These are phyloP conservation scores for Sericinus montela DNA, from an alignment of 2,888 invertebrate species.

Conservation along the genomic window DNA sequence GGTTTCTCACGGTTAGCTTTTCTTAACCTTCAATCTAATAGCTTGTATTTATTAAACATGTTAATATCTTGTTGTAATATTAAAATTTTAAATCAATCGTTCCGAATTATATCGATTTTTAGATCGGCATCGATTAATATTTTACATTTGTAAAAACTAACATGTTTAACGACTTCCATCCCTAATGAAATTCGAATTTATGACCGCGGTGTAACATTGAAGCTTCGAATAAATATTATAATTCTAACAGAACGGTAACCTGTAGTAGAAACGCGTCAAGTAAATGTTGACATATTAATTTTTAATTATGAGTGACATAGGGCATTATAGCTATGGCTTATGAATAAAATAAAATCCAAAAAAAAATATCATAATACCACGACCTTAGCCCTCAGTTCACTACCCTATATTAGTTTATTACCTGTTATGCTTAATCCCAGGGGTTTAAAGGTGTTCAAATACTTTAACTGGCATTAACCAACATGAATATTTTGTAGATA, in stretches of 20 bases:
- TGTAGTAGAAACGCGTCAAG: slow-evolving; percentile 11
- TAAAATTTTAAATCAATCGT: slow-evolving; percentile 8
- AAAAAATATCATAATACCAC: slow-evolving; percentile 49
- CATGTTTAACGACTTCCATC: slow-evolving; percentile 24
- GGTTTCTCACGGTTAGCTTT: not conserved
- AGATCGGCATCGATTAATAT: slow-evolving; percentile 10
- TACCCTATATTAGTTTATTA: slow-evolving; percentile 25
- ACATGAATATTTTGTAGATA: slow-evolving; percentile 40
- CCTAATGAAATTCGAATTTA: slow-evolving; percentile 25
- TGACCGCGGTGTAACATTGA: slow-evolving; percentile 16
- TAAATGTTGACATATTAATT: slow-evolving; percentile 38
- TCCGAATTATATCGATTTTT: slow-evolving; percentile 16
- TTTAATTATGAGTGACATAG: slow-evolving; percentile 54
- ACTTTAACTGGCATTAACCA: slow-evolving; percentile 10
- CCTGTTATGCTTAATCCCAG: slow-evolving; percentile 27
- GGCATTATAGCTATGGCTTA: slow-evolving; percentile 46
- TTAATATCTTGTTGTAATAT: not conserved
- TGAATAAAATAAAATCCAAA: slow-evolving; percentile 38
- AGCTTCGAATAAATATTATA: slow-evolving; percentile 17
- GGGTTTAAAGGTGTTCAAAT: slow-evolving; percentile 20
- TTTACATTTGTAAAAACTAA: slow-evolving; percentile 23
- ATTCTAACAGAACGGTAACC: slow-evolving; percentile 13
- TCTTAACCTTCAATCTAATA: not conserved
- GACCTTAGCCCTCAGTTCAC: slow-evolving; percentile 17
- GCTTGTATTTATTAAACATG: not conserved